These are phyloP conservation scores for Linnaemya tessellans DNA, from an alignment of 2,888 invertebrate species.

Conservation along the genomic window DNA sequence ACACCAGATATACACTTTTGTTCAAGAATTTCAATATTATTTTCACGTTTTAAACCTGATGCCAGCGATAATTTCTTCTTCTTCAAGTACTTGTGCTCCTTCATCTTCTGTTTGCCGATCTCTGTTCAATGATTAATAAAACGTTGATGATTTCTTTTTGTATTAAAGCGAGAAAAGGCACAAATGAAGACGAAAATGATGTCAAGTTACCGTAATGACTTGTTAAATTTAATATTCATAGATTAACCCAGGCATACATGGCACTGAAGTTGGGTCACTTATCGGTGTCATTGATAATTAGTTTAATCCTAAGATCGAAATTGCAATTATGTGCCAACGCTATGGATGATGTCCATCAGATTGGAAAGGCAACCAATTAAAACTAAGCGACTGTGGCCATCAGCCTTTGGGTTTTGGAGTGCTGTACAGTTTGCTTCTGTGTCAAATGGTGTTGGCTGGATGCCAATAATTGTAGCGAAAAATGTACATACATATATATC, in stretches of 20 bases:
- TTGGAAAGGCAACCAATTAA: too few species aligned
- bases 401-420: too few species aligned
- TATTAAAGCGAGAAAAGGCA: not conserved
- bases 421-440: too few species aligned
- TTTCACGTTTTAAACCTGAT: conserved; percentile 70
- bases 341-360: too few species aligned
- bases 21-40: conserved; percentile 41
- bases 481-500: too few species aligned
- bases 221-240: conserved; percentile 60
- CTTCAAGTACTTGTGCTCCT: conserved; percentile 21
- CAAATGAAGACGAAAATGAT: not conserved
- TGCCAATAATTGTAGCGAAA: too few species aligned
- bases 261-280: conserved; percentile 21
- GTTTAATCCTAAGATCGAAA: too few species aligned
- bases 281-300: not conserved
- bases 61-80: conserved; percentile 65
- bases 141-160: conserved; percentile 47
- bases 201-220: conserved; percentile 60
- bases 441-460: too few species aligned
- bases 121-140: conserved; percentile 66
- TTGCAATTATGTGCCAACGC: too few species aligned
- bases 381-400: too few species aligned
- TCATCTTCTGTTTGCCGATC: conserved; percentile 44
- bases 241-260: conserved; percentile 30
- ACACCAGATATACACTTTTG: not conserved